Evolutionary conservation across 2,888 invertebrate genomes (phyloP), one percentile per base, ranked within the genome.

Genomic region (Dolomedes plantarius): DNA sequence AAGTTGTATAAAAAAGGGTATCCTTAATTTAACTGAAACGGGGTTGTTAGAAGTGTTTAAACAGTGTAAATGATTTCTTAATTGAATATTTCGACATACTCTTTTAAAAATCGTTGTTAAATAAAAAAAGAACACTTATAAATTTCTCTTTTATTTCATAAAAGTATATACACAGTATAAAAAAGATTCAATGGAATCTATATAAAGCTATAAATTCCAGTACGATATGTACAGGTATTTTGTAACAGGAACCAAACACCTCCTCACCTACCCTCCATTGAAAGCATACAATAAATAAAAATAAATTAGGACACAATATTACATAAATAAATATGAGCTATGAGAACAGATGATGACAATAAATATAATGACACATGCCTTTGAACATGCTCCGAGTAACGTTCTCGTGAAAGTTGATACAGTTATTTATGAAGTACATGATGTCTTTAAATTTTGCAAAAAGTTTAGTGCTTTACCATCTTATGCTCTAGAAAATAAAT

Each of bases 311-410:
- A 67, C 69, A 74, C 56, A 74, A 31, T 62, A 19, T 65, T 19
- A 74, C 9, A 72, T 64, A 79, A 79, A 81, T 81, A 68, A 74
- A 74, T 62, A 81, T 81, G 68, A 36, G 72, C 13, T 6, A 75
- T 81, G 81, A 80, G 64, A 74, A 39, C 50, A 73, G 68, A 80
- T 81, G 81, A 81, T 56, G 75, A 13, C n/a, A 81, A 75, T 81
- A 81, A 81, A 81, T 81, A 81, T 39, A 64, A 31, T 81, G 81
- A 81, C 73, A 68, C 67, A 81, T 81, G 81, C 73, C 80, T 81
- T 69, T 74, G 73, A 81, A 79, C 39, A 50, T 50, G 32, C 11
- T 23, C 19, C 23, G n/a, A 3, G 56, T 36, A 36, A 36, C 36
- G 36, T 7, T 36, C 5, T 36, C 2, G 16, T 23, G 56, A 11